Percentiles rank a stretch among this genome's conserved stretches.
Conservation (phyloP, 2,797 vertebrate genomes). For the Spatula clypeata region DNA sequence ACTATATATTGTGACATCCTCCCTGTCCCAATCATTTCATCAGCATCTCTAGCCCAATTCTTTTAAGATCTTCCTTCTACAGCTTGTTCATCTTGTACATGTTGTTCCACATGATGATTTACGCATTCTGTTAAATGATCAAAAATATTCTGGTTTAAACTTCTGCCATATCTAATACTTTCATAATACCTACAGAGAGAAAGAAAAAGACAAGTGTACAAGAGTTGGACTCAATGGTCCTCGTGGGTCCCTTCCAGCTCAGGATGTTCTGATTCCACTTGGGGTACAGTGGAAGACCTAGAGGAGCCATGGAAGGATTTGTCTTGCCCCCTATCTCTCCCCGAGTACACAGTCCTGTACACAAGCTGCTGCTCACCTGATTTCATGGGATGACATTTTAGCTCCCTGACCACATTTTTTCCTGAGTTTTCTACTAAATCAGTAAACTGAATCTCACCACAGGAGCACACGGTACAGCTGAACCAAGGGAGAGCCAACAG, state of each 20-base stretch:
- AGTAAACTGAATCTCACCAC: background rate
- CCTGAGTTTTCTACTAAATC: background rate
- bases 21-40: background rate
- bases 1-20: background rate
- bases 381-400: fast-evolving
- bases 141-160: background rate
- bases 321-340: background rate
- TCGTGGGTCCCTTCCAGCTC: too few relatives aligned
- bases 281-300: background rate
- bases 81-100: fast-evolving
- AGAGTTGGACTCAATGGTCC: too few relatives aligned
- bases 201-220: background rate
- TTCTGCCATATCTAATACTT: background rate
- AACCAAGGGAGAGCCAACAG: background rate
- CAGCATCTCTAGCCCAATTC: background rate
- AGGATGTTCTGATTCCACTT: too few relatives aligned
- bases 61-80: background rate
- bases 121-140: background rate
- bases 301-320: background rate
- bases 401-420: background rate
- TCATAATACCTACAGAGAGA: background rate
- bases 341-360: background rate
- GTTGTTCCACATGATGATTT: background rate
- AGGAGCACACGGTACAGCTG: background rate
- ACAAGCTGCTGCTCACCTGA: background rate